Conservation (phyloP, 2,888 invertebrate species). For the Aporophyla nigra region DNA sequence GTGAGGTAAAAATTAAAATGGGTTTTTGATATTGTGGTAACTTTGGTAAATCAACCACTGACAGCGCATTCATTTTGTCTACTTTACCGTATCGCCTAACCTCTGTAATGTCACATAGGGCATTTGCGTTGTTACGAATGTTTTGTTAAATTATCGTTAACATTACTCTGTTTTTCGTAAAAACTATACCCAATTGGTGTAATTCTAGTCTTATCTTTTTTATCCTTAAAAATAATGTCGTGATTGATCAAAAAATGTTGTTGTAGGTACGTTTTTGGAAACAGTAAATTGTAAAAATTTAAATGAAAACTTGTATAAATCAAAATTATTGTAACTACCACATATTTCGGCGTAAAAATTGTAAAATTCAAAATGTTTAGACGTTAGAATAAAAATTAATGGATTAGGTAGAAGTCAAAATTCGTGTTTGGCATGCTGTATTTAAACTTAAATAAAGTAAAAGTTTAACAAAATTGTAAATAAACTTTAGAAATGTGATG, state of each 20-base stretch:
- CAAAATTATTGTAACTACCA: conserved; percentile 81
- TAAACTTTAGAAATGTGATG: conserved; percentile 87
- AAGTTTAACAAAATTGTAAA: conserved; percentile 80
- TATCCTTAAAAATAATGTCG: conserved; percentile 67
- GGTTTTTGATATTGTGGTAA: conserved; percentile 25
- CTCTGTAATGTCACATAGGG: conserved; percentile 85
- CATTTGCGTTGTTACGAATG: conserved; percentile 84
- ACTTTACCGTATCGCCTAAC: conserved; percentile 81
- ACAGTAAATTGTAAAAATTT: conserved; percentile 67
- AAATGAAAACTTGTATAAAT: conserved; percentile 75
- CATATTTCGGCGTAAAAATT: conserved; percentile 84
- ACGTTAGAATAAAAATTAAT: conserved; percentile 78
- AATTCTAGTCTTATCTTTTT: conserved; percentile 87
- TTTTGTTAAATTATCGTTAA: conserved; percentile 65
- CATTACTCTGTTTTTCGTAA: conserved; percentile 63
- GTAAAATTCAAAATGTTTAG: conserved; percentile 86
- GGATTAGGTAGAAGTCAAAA: conserved; percentile 87
- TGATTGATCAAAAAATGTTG: conserved; percentile 64
- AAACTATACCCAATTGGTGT: conserved; percentile 82
- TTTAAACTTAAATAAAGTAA: conserved; percentile 76
- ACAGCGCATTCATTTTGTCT: conserved; percentile 83
- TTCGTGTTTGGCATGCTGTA: conserved; percentile 87
- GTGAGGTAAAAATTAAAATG: conserved; percentile 11
- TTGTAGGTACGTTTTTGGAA: conserved; percentile 71
- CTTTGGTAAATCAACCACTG: conserved; percentile 67